These are phyloP conservation scores for Notospermus geniculatus DNA, from an alignment of 1,140 invertebrate species.

Conservation along the genomic window DNA sequence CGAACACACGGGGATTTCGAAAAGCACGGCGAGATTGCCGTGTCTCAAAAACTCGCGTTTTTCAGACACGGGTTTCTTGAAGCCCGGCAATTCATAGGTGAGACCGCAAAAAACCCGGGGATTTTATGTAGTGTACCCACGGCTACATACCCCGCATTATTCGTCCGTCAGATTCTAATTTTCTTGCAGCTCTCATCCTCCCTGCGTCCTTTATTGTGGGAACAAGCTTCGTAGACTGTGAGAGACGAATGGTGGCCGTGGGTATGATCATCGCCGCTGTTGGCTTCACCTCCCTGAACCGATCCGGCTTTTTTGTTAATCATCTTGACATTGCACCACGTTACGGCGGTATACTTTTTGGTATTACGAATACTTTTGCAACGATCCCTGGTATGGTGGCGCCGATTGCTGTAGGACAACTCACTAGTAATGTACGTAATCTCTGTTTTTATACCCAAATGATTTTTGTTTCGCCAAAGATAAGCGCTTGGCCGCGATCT, in stretches of 20 bases:
- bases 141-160: too few species aligned
- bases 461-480: too few species aligned
- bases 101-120: too few species aligned
- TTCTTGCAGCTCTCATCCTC: constrained; percentile 62
- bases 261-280: constrained; percentile 36
- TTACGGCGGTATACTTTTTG: constrained; percentile 69
- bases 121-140: too few species aligned
- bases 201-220: constrained; percentile 17
- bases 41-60: too few species aligned
- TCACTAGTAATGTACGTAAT: constrained; percentile 47
- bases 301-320: constrained; percentile 79
- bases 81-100: too few species aligned
- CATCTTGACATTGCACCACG: constrained; percentile 86
- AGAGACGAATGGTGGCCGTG: constrained; percentile 36
- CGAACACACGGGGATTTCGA: too few species aligned
- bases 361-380: constrained; percentile 53
- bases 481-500: too few species aligned
- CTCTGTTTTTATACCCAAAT: constrained; percentile 26
- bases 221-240: constrained; percentile 25
- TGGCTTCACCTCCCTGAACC: constrained; percentile 33
- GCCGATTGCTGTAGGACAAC: constrained; percentile 44
- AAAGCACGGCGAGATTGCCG: too few species aligned
- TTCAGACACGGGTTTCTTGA: too few species aligned
- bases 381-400: constrained; percentile 52
- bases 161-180: too few species aligned